Evolutionary conservation across 1,140 invertebrate genomes (phyloP), one percentile per base, ranked within the genome.

Genomic region (Calephelis nemesis): DNA sequence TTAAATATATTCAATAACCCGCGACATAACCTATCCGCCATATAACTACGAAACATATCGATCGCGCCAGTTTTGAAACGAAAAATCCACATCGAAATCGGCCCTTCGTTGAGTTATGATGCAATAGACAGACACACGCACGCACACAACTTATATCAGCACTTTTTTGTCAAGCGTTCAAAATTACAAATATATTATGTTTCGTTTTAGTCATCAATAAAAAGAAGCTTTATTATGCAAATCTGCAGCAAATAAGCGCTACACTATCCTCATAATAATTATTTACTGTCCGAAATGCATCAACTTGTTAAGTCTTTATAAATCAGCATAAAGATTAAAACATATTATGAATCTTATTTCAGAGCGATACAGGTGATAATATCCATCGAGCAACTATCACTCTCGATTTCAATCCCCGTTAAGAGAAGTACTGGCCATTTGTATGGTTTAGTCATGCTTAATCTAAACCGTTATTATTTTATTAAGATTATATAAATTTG

Each of bases 271-370:
- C 42, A 13, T 48, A 62, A 48, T 47, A 68, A 39, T 62, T 10
- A 60, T 52, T 49, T 58, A 65, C 40, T 66, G 64, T 13, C 54
- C 48, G 65, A 70, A 70, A 66, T 47, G 48, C 64, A 70, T 70
- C 54, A 70, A 70, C 65, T 70, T 45, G 64, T 65, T 52, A 12
- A 62, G 42, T 13, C 54, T 13, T 65, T 62, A 52, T 45, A 19
- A 52, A 42, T 40, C 10, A 40, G n/a, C 58, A 39, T 12, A 12
- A 39, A n/a, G 1, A 40, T 5, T 40, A 39, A 30, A 30, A 58
- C 5, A n/a, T 60, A 70, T 65, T 70, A 42, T 47, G 13, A 50
- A 70, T 48, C 64, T 70, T 70, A 66, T 66, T 12, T 2, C 3
- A 7, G 30, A 49, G 10, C 12, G 49, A 13, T 70, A 70, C 63